Evolutionary conservation across 2,113 vertebrate species (phyloP).

Genomic region (Nanorana parkeri): DNA sequence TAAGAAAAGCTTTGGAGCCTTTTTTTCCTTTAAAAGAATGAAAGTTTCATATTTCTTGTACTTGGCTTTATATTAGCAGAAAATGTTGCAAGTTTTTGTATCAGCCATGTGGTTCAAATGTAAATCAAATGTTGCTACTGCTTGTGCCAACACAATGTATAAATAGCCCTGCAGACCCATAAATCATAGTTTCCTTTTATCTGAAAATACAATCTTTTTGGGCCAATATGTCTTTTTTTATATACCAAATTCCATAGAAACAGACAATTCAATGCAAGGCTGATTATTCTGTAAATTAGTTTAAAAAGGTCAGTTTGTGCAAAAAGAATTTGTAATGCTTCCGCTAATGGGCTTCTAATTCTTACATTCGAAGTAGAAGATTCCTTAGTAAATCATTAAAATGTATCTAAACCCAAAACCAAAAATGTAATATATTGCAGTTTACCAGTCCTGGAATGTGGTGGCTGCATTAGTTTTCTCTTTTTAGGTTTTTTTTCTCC

Average conservation of each 20-base stretch:
- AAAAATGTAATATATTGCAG: too few species aligned
- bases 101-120: neutral
- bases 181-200: constrained; percentile 27
- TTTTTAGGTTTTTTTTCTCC: too few species aligned
- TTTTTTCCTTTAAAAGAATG: too few species aligned
- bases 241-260: neutral
- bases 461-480: too few species aligned
- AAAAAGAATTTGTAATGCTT: too few species aligned
- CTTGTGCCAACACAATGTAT: neutral
- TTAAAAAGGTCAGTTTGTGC: too few species aligned
- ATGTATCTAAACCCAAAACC: too few species aligned
- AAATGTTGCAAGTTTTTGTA: neutral
- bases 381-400: too few species aligned
- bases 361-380: too few species aligned
- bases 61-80: neutral
- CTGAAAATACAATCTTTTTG: constrained; percentile 23
- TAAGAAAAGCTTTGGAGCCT: too few species aligned
- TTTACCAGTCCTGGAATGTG: too few species aligned
- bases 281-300: neutral
- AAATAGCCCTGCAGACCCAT: neutral
- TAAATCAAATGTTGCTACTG: neutral
- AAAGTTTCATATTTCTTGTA: neutral
- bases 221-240: neutral
- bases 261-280: neutral
- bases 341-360: too few species aligned